Evolutionary conservation across 2,113 vertebrate species (phyloP), one percentile per base, ranked within the genome.

Genomic region (Cathartes aura): DNA sequence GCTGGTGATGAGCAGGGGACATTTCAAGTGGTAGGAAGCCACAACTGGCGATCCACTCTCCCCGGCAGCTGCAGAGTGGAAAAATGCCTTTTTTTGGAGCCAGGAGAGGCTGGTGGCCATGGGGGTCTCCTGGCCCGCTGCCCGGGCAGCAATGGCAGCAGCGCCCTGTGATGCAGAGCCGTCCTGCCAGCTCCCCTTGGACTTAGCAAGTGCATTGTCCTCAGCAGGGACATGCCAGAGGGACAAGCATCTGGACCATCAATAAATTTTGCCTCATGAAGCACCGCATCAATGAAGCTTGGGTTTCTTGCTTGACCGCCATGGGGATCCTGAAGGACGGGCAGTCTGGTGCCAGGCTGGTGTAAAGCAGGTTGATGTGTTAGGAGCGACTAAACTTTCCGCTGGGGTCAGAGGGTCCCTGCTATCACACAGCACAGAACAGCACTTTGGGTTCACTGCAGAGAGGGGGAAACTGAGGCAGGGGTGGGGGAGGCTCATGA

Each of bases 301-400:
- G 58, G 19, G 24, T 29, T 71, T 59, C 64, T 16, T 36, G 14
- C 34, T 50, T 66, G 16, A 9, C 24, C 1, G 2, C 67, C 30
- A 1, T 0, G 0, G 32, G 43, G 40, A 6, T 45, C 13, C 12
- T 48, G 86, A 81, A 23, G 50, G 64, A 52, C 0, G 0, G 11
- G 8, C 32, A 13, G 14, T 4, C 43, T 63, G 82, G 43, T 1
- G 3, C 2, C 43, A 36, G 50, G 38, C 30, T 67, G 80, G 20
- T 50, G 53, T 47, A 19, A 42, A 43, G 43, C 12, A 32, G 58
- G 15, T 2, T 6, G 55, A 15, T 64, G 18, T 74, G 43, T 17
- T 13, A 16, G 73, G 50, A 74, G n/a, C 34, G 40, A 18, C 14
- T 4, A 4, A 60, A 14, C 8, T 22, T 47, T 47, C 27, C 3